Base-by-base conservation (phyloP, 2,888 invertebrate genomes). In the Acanthopleura granulata region DNA sequence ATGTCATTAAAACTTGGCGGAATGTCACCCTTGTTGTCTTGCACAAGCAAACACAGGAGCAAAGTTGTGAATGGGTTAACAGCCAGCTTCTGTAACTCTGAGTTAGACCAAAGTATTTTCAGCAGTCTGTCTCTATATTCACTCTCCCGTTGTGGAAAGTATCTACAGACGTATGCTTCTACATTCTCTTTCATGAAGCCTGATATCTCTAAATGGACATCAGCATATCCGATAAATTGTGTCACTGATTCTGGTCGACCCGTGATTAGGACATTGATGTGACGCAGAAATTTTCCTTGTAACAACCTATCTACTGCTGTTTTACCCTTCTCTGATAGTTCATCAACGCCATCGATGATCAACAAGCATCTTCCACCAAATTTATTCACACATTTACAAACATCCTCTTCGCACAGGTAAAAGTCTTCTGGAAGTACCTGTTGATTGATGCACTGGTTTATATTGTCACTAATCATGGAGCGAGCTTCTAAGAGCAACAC, bases 41-140 rank as follows among this genome's bases (percentile, higher is more conserved):
- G 66, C 6, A 66, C 66, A 22, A 66, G 29, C 22, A 66, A 27
- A 27, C 66, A 66, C 16, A 66, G 9, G 18, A 66, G 29, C 6
- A 66, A 14, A 22, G 66, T 66, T 66, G 66, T 66, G 29, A 66
- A 66, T 22, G 66, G 66, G 25, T 66, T 66, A 15, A 25, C 29
- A 22, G 66, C 29, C 6, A 25, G 12, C 66, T 66, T 6, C 25
- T 27, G 22, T 27, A 66, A 27, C 16, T 27, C 16, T 3, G 16
- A 66, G 25, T 66, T 25, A 66, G 1, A 1, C 16, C 6, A 1
- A 1, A 66, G 66, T 66, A 16, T 66, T 6, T 66, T 25, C 29
- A 66, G 16, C 25, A 66, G 3, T 22, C 16, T 6, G 29, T 22
- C 25, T 22, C 29, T 22, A 27, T 22, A 22, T 22, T 27, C 25